Percentiles rank a stretch among this genome's conserved stretches.
phyloP scores from a whole-genome alignment of 2,797 vertebrate species.

The Esox masquinongy region DNA sequence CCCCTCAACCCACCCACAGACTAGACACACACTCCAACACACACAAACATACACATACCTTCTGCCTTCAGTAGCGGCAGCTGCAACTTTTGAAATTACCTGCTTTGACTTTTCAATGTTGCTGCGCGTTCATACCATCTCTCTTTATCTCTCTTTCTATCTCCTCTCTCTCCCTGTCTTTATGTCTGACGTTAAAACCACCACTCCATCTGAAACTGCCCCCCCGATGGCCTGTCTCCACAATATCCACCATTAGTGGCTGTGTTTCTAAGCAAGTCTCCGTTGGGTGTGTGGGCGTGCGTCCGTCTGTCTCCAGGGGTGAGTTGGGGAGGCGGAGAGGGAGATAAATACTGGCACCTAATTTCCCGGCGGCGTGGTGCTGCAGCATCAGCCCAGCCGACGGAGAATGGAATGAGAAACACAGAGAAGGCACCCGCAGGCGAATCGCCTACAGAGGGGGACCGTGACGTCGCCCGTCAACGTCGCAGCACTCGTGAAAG shows the following conservation, averaged over 20 bases:
- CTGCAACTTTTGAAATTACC: not conserved
- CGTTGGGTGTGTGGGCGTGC: not conserved
- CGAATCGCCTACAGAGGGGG: constrained; percentile 40
- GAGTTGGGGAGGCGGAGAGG: not conserved
- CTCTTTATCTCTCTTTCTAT: too few species aligned
- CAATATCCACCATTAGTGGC: not conserved
- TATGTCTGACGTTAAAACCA: too few species aligned
- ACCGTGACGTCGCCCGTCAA: constrained; percentile 37
- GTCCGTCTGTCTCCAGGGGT: not conserved
- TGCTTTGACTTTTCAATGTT: not conserved
- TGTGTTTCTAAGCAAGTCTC: not conserved
- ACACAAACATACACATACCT: too few species aligned
- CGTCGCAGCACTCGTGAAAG: constrained; percentile 46
- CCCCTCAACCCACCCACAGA: not conserved
- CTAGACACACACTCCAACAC: too few species aligned
- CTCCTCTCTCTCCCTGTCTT: too few species aligned
- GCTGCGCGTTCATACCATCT: not conserved
- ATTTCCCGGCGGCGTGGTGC: constrained; percentile 25
- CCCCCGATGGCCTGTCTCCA: not conserved
- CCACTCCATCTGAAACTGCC: too few species aligned
- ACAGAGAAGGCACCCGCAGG: constrained; percentile 18
- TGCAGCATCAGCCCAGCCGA: not conserved
- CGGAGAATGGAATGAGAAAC: constrained; percentile 4
- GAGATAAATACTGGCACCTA: constrained; percentile 49
- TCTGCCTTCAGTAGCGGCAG: not conserved